phyloP scores from a whole-genome alignment of 2,797 vertebrate genomes.

The Borostomias antarcticus region DNA sequence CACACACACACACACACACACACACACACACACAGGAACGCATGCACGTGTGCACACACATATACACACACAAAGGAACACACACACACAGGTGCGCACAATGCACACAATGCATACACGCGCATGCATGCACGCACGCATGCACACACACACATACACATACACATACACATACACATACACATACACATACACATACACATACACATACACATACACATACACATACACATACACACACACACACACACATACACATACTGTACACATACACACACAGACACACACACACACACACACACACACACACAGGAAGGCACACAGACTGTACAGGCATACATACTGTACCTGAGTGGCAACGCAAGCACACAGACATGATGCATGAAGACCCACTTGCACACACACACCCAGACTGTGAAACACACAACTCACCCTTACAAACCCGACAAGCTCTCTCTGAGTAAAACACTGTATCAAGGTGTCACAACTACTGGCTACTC shows the following conservation, averaged over 20 bases:
- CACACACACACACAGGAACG: neutral
- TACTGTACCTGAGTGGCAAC: neutral
- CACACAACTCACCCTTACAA: neutral
- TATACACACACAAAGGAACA: too few species aligned
- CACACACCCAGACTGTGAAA: too few species aligned
- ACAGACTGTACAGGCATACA: neutral
- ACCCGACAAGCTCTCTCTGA: neutral
- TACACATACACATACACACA: slow-evolving; percentile 45
- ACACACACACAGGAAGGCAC: slow-evolving; percentile 4
- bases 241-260: slow-evolving; percentile 8
- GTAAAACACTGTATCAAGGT: neutral
- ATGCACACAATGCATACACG: too few species aligned
- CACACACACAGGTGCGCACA: slow-evolving; percentile 5
- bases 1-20: slow-evolving; percentile 28
- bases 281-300: slow-evolving; percentile 13
- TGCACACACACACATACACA: neutral
- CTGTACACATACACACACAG: neutral
- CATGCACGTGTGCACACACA: neutral
- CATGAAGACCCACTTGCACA: too few species aligned
- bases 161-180: slow-evolving; percentile 24
- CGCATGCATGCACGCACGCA: slow-evolving; percentile 14
- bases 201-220: slow-evolving; percentile 23
- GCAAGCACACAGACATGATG: neutral
- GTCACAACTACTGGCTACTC: neutral
- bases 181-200: slow-evolving; percentile 16